These are phyloP conservation scores for Botia almorhae DNA, from an alignment of 2,797 vertebrate genomes.

Conservation along the genomic window DNA sequence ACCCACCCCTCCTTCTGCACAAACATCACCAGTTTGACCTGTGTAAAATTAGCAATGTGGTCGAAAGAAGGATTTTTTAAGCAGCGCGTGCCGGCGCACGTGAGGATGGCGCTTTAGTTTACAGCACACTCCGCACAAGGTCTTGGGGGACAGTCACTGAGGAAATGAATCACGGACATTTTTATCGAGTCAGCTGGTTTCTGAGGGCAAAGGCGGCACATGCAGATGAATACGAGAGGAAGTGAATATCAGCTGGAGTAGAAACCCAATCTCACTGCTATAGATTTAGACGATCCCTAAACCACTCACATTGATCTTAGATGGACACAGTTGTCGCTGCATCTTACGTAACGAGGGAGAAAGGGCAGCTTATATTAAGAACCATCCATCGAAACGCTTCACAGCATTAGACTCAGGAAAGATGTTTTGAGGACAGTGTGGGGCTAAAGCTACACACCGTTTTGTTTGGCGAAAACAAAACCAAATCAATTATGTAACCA, in stretches of 20 bases:
- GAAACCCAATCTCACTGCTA: conserved; percentile 25
- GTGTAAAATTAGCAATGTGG: conserved; percentile 27
- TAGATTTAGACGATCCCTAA: conserved; percentile 26
- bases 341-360: conserved; percentile 15
- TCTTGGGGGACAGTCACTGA: conserved; percentile 33
- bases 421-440: neutral
- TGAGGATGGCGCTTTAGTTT: neutral
- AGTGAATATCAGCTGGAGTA: conserved; percentile 9
- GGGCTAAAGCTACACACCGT: neutral
- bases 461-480: conserved; percentile 20
- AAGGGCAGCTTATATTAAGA: neutral
- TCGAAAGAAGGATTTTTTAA: neutral
- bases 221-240: conserved; percentile 24
- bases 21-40: conserved; percentile 9
- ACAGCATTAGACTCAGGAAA: neutral
- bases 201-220: conserved; percentile 19
- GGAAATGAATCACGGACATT: conserved; percentile 31
- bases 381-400: neutral
- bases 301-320: conserved; percentile 29
- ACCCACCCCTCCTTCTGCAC: neutral
- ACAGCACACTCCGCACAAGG: conserved; percentile 15
- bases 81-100: neutral
- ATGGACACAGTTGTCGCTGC: neutral
- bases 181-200: conserved; percentile 45
- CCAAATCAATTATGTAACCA: neutral